Evolutionary conservation across 2,888 invertebrate genomes (phyloP).

Genomic region (Drosophila stalkeri): DNA sequence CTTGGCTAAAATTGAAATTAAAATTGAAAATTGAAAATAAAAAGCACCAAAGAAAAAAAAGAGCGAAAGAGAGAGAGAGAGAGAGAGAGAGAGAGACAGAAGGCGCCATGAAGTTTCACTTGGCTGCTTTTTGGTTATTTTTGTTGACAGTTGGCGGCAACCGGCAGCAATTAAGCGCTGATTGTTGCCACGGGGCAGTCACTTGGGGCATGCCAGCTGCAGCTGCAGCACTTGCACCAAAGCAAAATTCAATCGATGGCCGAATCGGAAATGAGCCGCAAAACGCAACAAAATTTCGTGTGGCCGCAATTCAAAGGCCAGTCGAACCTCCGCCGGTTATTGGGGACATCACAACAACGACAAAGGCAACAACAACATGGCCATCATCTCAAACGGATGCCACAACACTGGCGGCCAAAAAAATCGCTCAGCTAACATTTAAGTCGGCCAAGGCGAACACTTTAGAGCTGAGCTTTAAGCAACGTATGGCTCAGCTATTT

Average conservation of each 20-base stretch:
- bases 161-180: constrained; percentile 72
- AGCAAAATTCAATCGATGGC: constrained; percentile 53
- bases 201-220: constrained; percentile 53
- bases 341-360: constrained; percentile 65
- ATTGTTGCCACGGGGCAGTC: constrained; percentile 58
- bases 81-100: constrained; percentile 2
- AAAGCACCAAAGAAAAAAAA: background rate
- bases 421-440: constrained; percentile 40
- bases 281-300: constrained; percentile 63
- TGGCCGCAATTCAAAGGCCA: constrained; percentile 52
- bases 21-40: constrained; percentile 43
- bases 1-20: constrained; percentile 47
- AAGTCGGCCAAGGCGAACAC: constrained; percentile 52
- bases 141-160: constrained; percentile 80
- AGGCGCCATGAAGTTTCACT: constrained; percentile 77
- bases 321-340: constrained; percentile 44
- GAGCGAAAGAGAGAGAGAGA: constrained; percentile 12
- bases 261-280: constrained; percentile 72
- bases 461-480: constrained; percentile 68
- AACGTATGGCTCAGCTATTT: constrained; percentile 64
- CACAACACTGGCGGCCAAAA: constrained; percentile 36
- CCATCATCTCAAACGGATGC: constrained; percentile 35
- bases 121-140: constrained; percentile 80
- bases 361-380: constrained; percentile 5
- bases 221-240: constrained; percentile 33